These are phyloP conservation scores for Eutrigla gurnardus DNA, from an alignment of 2,797 vertebrate species.

Conservation along the genomic window DNA sequence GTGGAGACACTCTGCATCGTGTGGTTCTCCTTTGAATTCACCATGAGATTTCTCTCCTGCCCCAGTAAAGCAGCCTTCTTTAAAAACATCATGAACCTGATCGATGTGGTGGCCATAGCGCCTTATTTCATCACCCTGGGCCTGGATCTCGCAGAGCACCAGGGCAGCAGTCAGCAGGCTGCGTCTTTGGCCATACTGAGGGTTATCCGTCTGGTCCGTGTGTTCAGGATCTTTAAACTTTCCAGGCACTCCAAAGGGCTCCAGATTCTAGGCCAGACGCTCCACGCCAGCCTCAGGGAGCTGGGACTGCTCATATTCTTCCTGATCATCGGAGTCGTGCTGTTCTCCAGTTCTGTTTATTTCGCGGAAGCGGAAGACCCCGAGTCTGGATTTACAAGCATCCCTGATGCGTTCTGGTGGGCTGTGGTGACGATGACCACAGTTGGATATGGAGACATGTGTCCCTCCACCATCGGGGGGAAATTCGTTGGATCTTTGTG, in stretches of 20 bases:
- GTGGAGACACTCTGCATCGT: conserved; percentile 94
- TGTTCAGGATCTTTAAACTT: conserved; percentile 94
- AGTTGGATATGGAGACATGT: conserved; percentile 97
- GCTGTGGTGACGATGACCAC: conserved; percentile 98
- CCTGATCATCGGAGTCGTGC: conserved; percentile 92
- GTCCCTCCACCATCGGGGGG: conserved; percentile 93
- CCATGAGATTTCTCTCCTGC: conserved; percentile 91
- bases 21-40: conserved; percentile 95
- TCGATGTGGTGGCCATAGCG: conserved; percentile 93
- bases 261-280: conserved; percentile 92
- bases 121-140: conserved; percentile 94
- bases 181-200: conserved; percentile 92
- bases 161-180: conserved; percentile 89
- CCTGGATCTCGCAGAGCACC: conserved; percentile 88
- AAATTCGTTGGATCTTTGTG: conserved; percentile 96
- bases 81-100: conserved; percentile 96
- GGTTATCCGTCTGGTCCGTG: conserved; percentile 91
- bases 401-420: conserved; percentile 98
- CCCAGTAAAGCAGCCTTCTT: conserved; percentile 95
- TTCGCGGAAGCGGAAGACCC: conserved; percentile 94
- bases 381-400: conserved; percentile 89
- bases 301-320: conserved; percentile 95
- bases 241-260: conserved; percentile 94
- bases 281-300: conserved; percentile 92
- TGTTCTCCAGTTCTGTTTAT: conserved; percentile 96